phyloP scores from a whole-genome alignment of 2,797 vertebrate genomes.

The Enteromius argenteus region DNA sequence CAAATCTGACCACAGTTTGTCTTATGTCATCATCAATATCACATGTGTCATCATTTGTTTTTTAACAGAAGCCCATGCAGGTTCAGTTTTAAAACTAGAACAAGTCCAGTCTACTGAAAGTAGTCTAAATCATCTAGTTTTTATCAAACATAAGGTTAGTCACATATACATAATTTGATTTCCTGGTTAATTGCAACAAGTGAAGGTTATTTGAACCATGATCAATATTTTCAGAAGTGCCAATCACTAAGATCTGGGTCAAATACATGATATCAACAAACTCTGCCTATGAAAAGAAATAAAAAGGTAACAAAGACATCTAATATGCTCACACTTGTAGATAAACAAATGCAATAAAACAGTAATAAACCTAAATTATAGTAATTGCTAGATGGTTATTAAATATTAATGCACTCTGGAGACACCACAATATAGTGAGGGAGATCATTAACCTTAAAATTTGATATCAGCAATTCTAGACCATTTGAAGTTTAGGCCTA shows the following conservation, averaged over 20 bases:
- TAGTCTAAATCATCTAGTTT: background rate
- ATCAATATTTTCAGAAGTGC: conserved; percentile 10
- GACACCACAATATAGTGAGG: background rate
- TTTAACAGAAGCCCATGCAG: background rate
- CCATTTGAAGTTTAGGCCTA: background rate
- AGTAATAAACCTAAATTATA: background rate
- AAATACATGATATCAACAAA: background rate
- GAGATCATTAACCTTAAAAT: background rate
- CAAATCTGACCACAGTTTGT: background rate
- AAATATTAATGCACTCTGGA: background rate
- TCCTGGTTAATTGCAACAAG: background rate
- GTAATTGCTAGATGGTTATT: background rate
- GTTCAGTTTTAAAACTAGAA: background rate
- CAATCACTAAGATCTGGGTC: background rate
- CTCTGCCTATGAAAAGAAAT: background rate
- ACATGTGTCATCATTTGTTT: background rate
- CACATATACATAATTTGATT: background rate
- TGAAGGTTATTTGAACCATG: conserved; percentile 16
- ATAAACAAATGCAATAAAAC: background rate
- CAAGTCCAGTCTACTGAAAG: background rate
- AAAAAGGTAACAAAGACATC: background rate
- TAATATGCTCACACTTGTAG: background rate
- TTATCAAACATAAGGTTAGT: background rate
- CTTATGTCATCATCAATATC: background rate
- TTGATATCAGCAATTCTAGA: background rate